Conservation (phyloP, 2,113 vertebrate species). For the Phalacrocorax aristotelis region DNA sequence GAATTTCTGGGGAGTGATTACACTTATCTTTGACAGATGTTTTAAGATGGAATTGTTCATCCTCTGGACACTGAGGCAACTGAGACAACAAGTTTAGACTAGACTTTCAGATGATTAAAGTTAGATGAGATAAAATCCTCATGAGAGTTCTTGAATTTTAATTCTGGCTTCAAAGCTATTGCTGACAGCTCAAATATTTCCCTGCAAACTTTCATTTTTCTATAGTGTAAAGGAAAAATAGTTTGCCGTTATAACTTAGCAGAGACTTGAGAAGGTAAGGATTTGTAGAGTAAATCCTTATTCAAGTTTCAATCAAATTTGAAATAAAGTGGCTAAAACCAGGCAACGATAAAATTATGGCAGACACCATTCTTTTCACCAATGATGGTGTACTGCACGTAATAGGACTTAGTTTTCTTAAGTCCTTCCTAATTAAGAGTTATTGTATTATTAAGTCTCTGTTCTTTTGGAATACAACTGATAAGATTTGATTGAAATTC, state of each 20-base stretch:
- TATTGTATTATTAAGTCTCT: not conserved
- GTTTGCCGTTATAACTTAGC: not conserved
- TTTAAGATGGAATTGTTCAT: not conserved
- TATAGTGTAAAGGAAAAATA: not conserved
- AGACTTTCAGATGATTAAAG: not conserved
- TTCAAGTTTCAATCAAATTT: slow-evolving; percentile 21
- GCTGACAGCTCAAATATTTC: not conserved
- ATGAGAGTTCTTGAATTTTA: not conserved
- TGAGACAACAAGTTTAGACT: not conserved
- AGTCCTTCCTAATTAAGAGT: not conserved
- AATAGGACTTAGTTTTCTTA: not conserved
- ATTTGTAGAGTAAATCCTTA: slow-evolving; percentile 18
- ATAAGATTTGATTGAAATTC: slow-evolving; percentile 13
- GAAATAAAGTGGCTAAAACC: not conserved
- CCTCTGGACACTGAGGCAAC: not conserved
- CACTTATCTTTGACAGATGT: not conserved
- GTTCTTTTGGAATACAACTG: not conserved
- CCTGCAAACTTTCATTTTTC: not conserved
- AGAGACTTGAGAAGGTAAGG: not conserved
- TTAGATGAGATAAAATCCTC: not conserved
- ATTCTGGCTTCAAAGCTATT: not conserved
- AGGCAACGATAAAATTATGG: not conserved
- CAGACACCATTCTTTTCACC: not conserved
- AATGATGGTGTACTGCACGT: not conserved
- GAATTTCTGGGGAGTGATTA: not conserved